Evolutionary conservation across 2,888 invertebrate genomes (phyloP).

Genomic region (Phymatocera aterrima): DNA sequence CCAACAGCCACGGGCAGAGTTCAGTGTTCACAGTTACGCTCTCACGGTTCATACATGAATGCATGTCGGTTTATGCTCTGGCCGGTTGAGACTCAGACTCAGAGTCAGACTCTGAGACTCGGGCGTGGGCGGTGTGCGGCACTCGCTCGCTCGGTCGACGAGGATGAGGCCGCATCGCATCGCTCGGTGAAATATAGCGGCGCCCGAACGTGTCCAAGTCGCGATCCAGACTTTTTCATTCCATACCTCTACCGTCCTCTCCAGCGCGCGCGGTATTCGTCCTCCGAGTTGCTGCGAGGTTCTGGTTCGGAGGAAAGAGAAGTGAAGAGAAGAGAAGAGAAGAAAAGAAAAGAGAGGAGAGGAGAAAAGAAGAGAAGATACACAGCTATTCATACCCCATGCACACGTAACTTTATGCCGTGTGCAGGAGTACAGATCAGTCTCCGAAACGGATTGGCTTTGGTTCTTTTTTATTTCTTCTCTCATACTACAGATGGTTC

Average conservation of each 20-base stretch:
- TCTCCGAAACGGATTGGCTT: neutral
- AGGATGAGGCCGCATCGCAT: slow-evolving; percentile 36
- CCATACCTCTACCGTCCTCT: slow-evolving; percentile 9
- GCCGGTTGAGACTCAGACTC: slow-evolving; percentile 53
- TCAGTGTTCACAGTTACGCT: slow-evolving; percentile 69
- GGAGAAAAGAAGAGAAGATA: neutral
- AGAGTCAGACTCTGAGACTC: slow-evolving; percentile 51
- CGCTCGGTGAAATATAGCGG: slow-evolving; percentile 39
- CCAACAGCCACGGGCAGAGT: slow-evolving; percentile 60
- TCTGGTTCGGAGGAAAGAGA: too few relatives aligned
- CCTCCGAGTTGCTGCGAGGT: neutral
- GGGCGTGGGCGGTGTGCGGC: slow-evolving; percentile 53
- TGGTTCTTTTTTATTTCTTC: neutral
- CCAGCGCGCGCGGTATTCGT: slow-evolving; percentile 1
- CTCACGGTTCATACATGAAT: slow-evolving; percentile 70
- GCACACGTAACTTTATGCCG: neutral
- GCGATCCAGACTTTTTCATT: slow-evolving; percentile 33
- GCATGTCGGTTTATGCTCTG: slow-evolving; percentile 57
- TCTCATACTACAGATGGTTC: too few relatives aligned
- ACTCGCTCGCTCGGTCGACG: slow-evolving; percentile 19
- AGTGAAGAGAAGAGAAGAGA: neutral
- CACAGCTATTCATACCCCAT: neutral
- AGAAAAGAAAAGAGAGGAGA: too few relatives aligned
- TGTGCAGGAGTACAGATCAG: neutral
- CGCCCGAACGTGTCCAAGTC: slow-evolving; percentile 40